Evolutionary conservation across 2,888 invertebrate species (phyloP), one percentile per base, ranked within the genome.

Genomic region (Phaedon cochleariae): DNA sequence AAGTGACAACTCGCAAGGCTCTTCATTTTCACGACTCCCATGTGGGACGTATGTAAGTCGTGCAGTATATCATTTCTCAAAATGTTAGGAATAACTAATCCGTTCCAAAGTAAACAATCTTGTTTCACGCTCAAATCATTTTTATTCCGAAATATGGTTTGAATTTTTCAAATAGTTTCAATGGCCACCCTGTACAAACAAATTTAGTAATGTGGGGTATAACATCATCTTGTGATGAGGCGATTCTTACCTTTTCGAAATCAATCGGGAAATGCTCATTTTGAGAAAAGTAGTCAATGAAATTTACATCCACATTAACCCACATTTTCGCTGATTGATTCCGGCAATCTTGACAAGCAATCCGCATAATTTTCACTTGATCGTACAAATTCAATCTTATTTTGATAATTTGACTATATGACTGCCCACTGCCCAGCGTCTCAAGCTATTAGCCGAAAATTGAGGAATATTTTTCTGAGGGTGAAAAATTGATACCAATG

Each of bases 401-500:
- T 74, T 34, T 72, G 46, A 59, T 71, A 76, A 21, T 51, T 70
- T 1, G 73, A 71, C 17, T 74, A 65, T 1, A 60, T 61, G 26
- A 74, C 22, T 0, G 68, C 34, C 52, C 10, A 34, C 20, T 48
- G n/a, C 68, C 45, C 69, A 71, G 3, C 74, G 64, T 41, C 71
- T 68, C 22, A 73, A 59, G 41, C 69, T 49, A 53, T 73, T 77
- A 0, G 79, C 77, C 4, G 79, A 75, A 74, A 79, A 76, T 57
- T 72, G 68, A 51, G 79, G 78, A 12, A 77, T 77, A 9, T 74
- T 64, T 62, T 77, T 77, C 10, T 66, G 75, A 0, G 76, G 76
- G 1, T 74, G 72, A 66, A 80, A 79, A 55, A 80, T 79, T 64
- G 74, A 64, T 21, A 59, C 20, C 18, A 71, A 52, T 3, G 83